Evolutionary conservation across 2,113 vertebrate species (phyloP).

Genomic region (Halcyon malimbica): DNA sequence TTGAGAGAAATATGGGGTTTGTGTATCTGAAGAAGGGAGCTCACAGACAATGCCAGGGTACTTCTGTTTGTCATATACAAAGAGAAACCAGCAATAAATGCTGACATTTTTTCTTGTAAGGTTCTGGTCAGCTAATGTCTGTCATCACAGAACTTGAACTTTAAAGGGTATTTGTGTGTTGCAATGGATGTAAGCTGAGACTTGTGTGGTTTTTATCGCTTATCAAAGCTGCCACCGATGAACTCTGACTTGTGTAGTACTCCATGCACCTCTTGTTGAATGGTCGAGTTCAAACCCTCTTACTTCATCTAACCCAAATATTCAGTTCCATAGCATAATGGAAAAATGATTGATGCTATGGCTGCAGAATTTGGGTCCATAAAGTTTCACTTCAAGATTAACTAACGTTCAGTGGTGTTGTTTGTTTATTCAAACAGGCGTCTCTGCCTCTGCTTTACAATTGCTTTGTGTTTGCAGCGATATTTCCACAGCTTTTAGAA

Average conservation of each 20-base stretch:
- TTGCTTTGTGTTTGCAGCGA: constrained; percentile 6
- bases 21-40: neutral
- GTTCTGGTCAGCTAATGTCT: neutral
- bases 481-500: constrained; percentile 29
- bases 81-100: neutral
- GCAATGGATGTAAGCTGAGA: neutral
- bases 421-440: constrained; percentile 19
- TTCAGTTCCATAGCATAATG: neutral
- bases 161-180: neutral
- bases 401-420: neutral
- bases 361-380: neutral
- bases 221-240: neutral
- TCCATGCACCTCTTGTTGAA: neutral
- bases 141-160: neutral
- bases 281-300: neutral
- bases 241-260: neutral
- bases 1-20: neutral
- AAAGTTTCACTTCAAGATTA: constrained; percentile 9
- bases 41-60: neutral
- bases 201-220: fast-evolving
- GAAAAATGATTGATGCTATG: constrained; percentile 12
- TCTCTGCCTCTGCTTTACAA: constrained; percentile 3
- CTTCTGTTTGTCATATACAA: neutral
- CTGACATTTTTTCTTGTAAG: neutral
- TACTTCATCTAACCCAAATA: neutral